phyloP scores from a whole-genome alignment of 2,888 invertebrate genomes.

The Perizoma affinitatum region DNA sequence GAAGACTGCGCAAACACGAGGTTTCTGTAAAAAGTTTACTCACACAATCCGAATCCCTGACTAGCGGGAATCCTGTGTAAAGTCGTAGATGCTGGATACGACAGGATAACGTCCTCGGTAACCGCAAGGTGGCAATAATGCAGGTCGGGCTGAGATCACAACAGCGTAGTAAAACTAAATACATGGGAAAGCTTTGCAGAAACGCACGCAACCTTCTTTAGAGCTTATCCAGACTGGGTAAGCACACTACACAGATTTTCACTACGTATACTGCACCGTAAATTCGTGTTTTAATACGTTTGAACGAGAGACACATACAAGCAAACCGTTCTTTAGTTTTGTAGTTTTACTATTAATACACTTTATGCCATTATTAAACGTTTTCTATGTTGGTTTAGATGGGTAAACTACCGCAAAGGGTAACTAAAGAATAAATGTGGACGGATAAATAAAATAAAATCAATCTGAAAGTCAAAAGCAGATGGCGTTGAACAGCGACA shows the following conservation, averaged over 20 bases:
- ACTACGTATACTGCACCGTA: slow-evolving; percentile 18
- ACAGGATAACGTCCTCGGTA: slow-evolving; percentile 21
- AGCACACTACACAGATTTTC: slow-evolving; percentile 18
- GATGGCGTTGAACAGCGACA: slow-evolving; percentile 12
- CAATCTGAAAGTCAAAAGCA: slow-evolving; percentile 17
- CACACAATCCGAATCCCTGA: slow-evolving; percentile 28
- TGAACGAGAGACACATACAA: slow-evolving; percentile 10
- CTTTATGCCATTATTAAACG: slow-evolving; percentile 5
- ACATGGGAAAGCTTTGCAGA: slow-evolving; percentile 3
- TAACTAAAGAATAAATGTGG: slow-evolving; percentile 12
- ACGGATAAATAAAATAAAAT: slow-evolving; percentile 18
- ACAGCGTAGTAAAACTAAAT: slow-evolving; percentile 18
- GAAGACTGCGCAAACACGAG: slow-evolving; percentile 25
- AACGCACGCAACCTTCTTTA: slow-evolving; percentile 17
- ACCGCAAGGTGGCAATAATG: slow-evolving; percentile 32
- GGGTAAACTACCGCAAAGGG: slow-evolving; percentile 5
- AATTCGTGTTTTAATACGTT: slow-evolving; percentile 16
- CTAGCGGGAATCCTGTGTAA: slow-evolving; percentile 33
- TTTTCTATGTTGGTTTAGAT: slow-evolving; percentile 9
- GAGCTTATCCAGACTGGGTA: slow-evolving; percentile 20
- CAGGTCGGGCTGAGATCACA: slow-evolving; percentile 20
- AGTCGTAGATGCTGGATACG: slow-evolving; percentile 31
- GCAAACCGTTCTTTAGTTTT: not conserved
- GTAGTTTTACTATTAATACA: slow-evolving; percentile 8
- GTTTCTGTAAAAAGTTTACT: slow-evolving; percentile 33